These are phyloP conservation scores for Chaenodraco wilsoni DNA, from an alignment of 2,797 vertebrate species.

Conservation along the genomic window DNA sequence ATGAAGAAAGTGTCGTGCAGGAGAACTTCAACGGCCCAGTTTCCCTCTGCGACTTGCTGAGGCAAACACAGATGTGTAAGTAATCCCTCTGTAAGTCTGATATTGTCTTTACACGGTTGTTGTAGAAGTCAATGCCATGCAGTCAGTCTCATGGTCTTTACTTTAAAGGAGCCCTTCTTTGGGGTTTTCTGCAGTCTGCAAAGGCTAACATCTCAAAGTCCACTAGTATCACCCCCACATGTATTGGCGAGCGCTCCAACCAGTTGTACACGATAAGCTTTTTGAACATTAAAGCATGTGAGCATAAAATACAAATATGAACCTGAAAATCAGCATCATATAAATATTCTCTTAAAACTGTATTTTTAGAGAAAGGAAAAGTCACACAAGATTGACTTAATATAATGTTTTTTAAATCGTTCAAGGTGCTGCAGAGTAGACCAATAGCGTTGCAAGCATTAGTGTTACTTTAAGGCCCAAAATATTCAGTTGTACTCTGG, in stretches of 20 bases:
- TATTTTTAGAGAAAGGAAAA: constrained; percentile 14
- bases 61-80: constrained; percentile 30
- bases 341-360: too few species aligned
- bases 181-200: too few species aligned
- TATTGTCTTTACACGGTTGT: constrained; percentile 1
- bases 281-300: too few species aligned
- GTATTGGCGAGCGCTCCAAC: too few species aligned
- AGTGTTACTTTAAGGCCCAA: constrained; percentile 12
- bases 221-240: too few species aligned
- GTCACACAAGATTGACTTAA: constrained; percentile 11
- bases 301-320: too few species aligned
- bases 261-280: too few species aligned
- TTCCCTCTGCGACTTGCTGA: constrained; percentile 34
- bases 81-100: constrained; percentile 25
- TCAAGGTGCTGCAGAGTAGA: constrained; percentile 13
- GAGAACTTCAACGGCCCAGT: neutral
- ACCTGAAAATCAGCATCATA: too few species aligned
- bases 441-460: neutral
- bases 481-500: constrained; percentile 23
- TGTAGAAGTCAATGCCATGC: neutral
- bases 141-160: neutral
- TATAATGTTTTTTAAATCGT: constrained; percentile 6
- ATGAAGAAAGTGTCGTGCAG: neutral
- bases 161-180: too few species aligned
- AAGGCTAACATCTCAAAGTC: too few species aligned